Base-by-base conservation (phyloP, 2,888 invertebrate genomes). In the Tenthredo scrophulariae region DNA sequence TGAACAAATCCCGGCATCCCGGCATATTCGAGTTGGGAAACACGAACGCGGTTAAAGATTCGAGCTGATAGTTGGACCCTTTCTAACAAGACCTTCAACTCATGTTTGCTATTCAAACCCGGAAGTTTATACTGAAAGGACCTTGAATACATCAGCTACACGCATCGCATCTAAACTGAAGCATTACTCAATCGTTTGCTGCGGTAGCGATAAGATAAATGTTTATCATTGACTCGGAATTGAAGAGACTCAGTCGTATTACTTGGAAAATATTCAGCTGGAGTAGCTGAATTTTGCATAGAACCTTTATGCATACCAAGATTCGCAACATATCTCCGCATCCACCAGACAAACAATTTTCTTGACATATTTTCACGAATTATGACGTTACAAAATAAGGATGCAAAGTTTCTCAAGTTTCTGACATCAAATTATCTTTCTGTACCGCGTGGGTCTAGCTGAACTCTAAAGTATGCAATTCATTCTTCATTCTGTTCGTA, bases 121-220 rank as follows among this genome's bases (percentile, higher is more conserved):
- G 80, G 80, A 80, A 80, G 40, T 26, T 62, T 40, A 22, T 22
- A 13, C 26, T 62, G 10, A 22, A 37, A 62, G 37, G 40, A 22
- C 80, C 80, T 80, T 80, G 80, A 40, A 62, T 62, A 40, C 22
- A 62, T 29, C 13, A n/a, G 26, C n/a, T 26, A 58, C 80, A 62
- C 26, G 80, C 62, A 37, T 62, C 58, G 58, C 62, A 80, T 80
- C 80, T n/a, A 40, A 62, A 37, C 37, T n/a, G 22, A 43, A 37
- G 7, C 29, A 77, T 77, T 77, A 62, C 29, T 22, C n/a, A 37
- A 40, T 62, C 58, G 40, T 62, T 80, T 62, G n/a, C 37, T 40
- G 46, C 58, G 58, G 62, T n/a, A 50, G 26, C n/a, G 80, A 80
- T 80, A 80, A 80, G 80, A 58, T 80, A 58, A 58, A 62, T 40